Base-by-base conservation (phyloP, 2,888 invertebrate genomes). In the Charanyca ferruginea region DNA sequence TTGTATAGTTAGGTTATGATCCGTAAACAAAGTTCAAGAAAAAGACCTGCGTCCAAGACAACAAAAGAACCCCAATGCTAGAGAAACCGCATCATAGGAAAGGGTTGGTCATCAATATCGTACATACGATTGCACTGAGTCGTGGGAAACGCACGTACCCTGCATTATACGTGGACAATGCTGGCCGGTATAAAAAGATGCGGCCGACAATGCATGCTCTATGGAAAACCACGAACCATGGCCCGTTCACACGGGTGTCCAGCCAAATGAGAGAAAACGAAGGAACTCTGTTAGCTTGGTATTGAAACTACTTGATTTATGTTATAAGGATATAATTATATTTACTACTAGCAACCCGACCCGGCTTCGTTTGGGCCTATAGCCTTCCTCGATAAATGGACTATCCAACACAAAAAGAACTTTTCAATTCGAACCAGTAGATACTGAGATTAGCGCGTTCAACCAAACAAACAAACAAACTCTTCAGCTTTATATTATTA, bases 121-220 rank as follows among this genome's bases (percentile, higher is more conserved):
- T 60, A 70, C 73, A 52, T 63, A 62, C 64, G 67, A 65, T 79
- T 66, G 69, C 66, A 60, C 51, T 73, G 74, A 79, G 73, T 76
- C 93, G 93, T 94, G 94, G 92, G 93, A 94, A 92, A 80, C 79
- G 67, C 77, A 79, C 74, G 75, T 83, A 79, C 78, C 53, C 75
- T 32, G 79, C 83, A 87, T 89, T 88, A 81, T 83, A 68, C 76
- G 67, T 64, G 81, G 81, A 93, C 91, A 92, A 92, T 91, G 87
- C 89, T 87, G 87, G 74, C 85, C 85, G 71, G 84, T 81, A 93
- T 87, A 91, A 92, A 93, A 92, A 93, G 88, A 91, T 88, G 88
- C 76, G 87, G 67, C 81, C 69, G 72, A 92, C 93, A 93, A 92
- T 91, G 83, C 86, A 80, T 69, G 80, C 81, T 77, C 85, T 82